Base-by-base conservation (phyloP, 2,797 vertebrate genomes). In the Lithobates pipiens region DNA sequence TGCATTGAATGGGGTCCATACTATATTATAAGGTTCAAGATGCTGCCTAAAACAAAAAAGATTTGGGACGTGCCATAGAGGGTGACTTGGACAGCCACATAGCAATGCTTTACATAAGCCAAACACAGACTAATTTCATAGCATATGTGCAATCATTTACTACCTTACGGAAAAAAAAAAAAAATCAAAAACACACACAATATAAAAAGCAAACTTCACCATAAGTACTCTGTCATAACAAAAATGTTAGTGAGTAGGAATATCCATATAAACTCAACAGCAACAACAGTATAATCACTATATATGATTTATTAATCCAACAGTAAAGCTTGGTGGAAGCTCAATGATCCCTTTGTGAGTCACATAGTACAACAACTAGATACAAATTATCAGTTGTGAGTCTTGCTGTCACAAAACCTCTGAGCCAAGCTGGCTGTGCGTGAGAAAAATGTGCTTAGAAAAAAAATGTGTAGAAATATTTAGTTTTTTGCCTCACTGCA, bases 391-490 rank as follows among this genome's bases (percentile, higher is more conserved):
- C n/a, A 44, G 44, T 11, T 11, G 44, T 46, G 32, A 39, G 7
- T 39, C 69, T 81, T 21, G 3, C 79, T 27, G 21, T 10, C 46
- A 63, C 70, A 63, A 25, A 42, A 5, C 3, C 21, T 61, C 44
- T 67, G 25, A 74, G 36, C 27, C 32, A 32, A 32, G 2, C 10
- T 18, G 21, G 10, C 7, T 65, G 74, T 27, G 61, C 39, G 21
- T 85, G 70, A 74, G 39, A 75, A 85, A 68, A 85, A 68, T 42
- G 50, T 68, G 34, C n/a, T 27, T 34, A 54, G 65, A 63, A 67
- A 23, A 32, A 42, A 39, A 82, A 75, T 21, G n/a, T 13, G 36
- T 21, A 1, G 61, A 82, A 29, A 44, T 13, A 67, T 42, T 27
- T 83, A 39, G 39, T 46, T 46, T 34, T 75, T 39, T 50, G 39